A percentile compares a stretch with the other conserved stretches of the same genome.
Evolutionary conservation across 2,797 vertebrate genomes (phyloP).

Genomic region (Mus minutoides): DNA sequence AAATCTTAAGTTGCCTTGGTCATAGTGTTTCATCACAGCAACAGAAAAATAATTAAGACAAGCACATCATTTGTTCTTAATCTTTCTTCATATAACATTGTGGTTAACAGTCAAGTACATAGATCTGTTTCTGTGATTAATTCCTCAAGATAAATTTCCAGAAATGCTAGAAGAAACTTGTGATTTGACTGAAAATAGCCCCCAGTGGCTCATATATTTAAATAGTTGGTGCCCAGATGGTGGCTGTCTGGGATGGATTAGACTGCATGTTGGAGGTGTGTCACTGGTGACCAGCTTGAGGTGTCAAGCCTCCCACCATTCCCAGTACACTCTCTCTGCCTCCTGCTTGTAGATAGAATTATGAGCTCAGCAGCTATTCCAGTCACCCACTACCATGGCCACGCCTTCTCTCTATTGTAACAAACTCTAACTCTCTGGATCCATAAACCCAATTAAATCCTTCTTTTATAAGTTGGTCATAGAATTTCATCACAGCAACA

Average conservation of each 20-base stretch:
- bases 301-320: background rate
- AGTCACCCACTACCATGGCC: background rate
- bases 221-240: background rate
- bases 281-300: background rate
- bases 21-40: background rate
- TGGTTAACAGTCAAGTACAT: constrained; percentile 59
- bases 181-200: background rate
- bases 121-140: constrained; percentile 49
- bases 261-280: background rate
- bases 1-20: background rate
- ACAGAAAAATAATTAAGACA: background rate
- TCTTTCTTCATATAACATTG: constrained; percentile 42
- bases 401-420: background rate
- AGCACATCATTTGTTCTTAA: constrained; percentile 37
- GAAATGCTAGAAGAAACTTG: constrained; percentile 14
- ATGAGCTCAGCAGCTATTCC: background rate
- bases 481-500: background rate
- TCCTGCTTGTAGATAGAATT: background rate
- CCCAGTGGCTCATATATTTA: background rate
- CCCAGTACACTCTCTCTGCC: background rate
- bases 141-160: constrained; percentile 47
- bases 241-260: background rate
- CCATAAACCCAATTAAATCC: background rate
- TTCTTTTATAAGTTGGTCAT: background rate
- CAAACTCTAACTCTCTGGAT: background rate